These are phyloP conservation scores for Macrocentrus cingulum DNA, from an alignment of 1,140 invertebrate species.

Conservation along the genomic window DNA sequence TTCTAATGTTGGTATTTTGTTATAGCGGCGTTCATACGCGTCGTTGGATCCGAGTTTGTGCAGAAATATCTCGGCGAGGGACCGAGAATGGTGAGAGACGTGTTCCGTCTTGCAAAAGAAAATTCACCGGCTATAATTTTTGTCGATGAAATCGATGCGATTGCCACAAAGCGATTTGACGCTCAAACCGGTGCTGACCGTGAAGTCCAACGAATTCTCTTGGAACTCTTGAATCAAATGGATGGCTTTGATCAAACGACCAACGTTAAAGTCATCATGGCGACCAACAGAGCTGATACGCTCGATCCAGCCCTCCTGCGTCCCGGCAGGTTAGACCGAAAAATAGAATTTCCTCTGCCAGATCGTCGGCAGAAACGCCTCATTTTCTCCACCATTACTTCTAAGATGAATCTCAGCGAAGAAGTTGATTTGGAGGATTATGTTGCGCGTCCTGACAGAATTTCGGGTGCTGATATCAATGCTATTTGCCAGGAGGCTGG, in stretches of 20 bases:
- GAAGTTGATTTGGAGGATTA: conserved; percentile 99
- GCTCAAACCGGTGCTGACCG: conserved; percentile 98
- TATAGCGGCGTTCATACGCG: conserved; percentile 93
- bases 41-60: conserved; percentile 99
- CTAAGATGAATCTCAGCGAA: conserved; percentile 99
- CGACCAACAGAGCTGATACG: conserved; percentile 98
- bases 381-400: conserved; percentile 96
- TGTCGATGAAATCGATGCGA: conserved; percentile 98
- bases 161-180: conserved; percentile 98
- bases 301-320: conserved; percentile 95
- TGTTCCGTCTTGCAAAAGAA: conserved; percentile 97
- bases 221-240: conserved; percentile 99
- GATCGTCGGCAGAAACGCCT: conserved; percentile 97
- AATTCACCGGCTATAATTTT: conserved; percentile 99
- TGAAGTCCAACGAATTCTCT: conserved; percentile 96
- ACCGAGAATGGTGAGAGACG: conserved; percentile 98
- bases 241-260: conserved; percentile 99
- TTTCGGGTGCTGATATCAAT: conserved; percentile 99
- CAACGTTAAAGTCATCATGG: conserved; percentile 99
- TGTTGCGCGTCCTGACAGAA: conserved; percentile 96
- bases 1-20: conserved; percentile 38
- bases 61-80: conserved; percentile 99
- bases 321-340: conserved; percentile 95
- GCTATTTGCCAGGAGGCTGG: conserved; percentile 98
- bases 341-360: conserved; percentile 98